Evolutionary conservation across 2,113 vertebrate genomes (phyloP).

Genomic region (Erythrocercus mccallii): DNA sequence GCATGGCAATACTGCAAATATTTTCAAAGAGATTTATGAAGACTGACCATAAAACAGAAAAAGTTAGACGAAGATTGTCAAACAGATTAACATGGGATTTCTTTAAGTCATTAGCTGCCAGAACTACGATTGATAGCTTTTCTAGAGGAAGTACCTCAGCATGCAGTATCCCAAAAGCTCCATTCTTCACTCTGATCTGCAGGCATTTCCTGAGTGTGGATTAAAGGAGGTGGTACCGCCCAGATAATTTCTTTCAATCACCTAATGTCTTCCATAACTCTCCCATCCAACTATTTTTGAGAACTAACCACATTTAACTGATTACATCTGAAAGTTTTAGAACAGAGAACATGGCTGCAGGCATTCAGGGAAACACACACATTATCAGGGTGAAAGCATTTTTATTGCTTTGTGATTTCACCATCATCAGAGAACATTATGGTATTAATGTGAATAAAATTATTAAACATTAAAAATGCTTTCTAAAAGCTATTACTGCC

Average conservation of each 20-base stretch:
- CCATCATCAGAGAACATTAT: not conserved
- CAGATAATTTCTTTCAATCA: not conserved
- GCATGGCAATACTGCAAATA: fast-evolving
- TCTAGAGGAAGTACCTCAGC: not conserved
- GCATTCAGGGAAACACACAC: not conserved
- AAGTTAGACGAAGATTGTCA: not conserved
- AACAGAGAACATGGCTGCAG: not conserved
- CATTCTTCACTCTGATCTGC: not conserved
- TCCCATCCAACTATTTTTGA: not conserved
- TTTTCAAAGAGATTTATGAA: not conserved
- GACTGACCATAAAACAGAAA: not conserved
- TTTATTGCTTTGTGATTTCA: not conserved
- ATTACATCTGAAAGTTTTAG: not conserved
- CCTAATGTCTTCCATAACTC: not conserved
- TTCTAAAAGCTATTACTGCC: not conserved
- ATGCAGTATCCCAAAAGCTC: not conserved
- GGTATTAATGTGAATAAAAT: not conserved
- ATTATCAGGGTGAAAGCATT: not conserved
- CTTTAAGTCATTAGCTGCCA: not conserved
- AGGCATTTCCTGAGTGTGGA: not conserved
- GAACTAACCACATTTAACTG: not conserved
- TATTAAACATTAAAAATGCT: not conserved
- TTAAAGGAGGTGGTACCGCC: not conserved
- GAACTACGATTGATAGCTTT: not conserved
- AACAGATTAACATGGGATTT: not conserved